Percentiles rank a stretch among this genome's conserved stretches.
phyloP scores from a whole-genome alignment of 2,888 invertebrate genomes.

The Argynnis bischoffii region DNA sequence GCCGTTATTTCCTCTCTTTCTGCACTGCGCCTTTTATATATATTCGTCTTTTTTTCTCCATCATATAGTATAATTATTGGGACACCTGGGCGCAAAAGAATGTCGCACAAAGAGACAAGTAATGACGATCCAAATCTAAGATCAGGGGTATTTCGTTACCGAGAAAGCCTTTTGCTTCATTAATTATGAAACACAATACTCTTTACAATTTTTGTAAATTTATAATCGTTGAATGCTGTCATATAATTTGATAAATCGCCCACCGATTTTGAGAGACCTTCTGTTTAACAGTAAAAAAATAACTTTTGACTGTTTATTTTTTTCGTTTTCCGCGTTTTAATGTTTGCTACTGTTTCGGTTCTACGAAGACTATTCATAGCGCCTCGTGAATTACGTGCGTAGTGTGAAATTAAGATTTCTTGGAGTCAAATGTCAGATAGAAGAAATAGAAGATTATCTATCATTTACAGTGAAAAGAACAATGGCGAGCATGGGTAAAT shows the following conservation, averaged over 20 bases:
- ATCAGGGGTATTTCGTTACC: constrained; percentile 79
- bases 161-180: constrained; percentile 80
- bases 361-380: constrained; percentile 38
- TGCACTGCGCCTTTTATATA: constrained; percentile 44
- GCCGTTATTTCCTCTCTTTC: constrained; percentile 59
- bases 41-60: constrained; percentile 57
- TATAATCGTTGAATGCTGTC: constrained; percentile 74
- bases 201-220: constrained; percentile 76
- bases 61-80: constrained; percentile 77
- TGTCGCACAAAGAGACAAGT: constrained; percentile 81
- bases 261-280: constrained; percentile 50
- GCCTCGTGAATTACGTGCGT: constrained; percentile 35
- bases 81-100: constrained; percentile 82
- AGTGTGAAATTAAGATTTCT: constrained; percentile 38
- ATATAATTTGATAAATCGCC: constrained; percentile 75
- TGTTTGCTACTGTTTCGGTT: constrained; percentile 41
- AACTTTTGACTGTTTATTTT: constrained; percentile 32
- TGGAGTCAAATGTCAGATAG: constrained; percentile 29
- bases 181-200: constrained; percentile 82
- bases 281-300: constrained; percentile 56
- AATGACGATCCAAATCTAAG: constrained; percentile 81
- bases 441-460: constrained; percentile 33
- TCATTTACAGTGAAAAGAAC: constrained; percentile 30
- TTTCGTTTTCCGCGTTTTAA: constrained; percentile 40
- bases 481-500: constrained; percentile 15